phyloP scores from a whole-genome alignment of 2,888 invertebrate species.

The Coelogynopora nodosa region DNA sequence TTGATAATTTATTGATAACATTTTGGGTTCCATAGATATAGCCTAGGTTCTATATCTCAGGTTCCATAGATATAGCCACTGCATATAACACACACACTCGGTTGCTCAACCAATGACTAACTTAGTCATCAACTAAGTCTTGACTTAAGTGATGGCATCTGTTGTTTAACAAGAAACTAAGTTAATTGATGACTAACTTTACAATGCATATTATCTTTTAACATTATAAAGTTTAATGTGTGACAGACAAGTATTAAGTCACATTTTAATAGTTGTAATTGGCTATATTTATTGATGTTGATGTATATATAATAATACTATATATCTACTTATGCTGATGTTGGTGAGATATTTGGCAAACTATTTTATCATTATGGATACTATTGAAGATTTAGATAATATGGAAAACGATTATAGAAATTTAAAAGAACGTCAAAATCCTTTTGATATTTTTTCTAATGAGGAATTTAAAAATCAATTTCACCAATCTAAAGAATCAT shows the following conservation, averaged over 20 bases:
- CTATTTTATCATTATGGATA: background rate
- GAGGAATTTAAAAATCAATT: conserved; percentile 10
- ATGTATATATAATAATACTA: background rate
- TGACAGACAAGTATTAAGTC: background rate
- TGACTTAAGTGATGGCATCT: background rate
- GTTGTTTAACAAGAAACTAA: background rate
- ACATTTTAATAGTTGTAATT: background rate
- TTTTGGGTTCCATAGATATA: too few species aligned
- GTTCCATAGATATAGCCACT: too few species aligned
- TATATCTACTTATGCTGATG: background rate
- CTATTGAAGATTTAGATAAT: conserved; percentile 19
- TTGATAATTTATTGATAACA: too few species aligned
- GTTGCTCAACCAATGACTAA: background rate
- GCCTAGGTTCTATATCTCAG: too few species aligned
- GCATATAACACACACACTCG: too few species aligned
- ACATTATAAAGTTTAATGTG: background rate
- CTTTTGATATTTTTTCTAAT: background rate
- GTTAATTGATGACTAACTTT: background rate
- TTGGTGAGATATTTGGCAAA: background rate
- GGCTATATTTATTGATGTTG: background rate
- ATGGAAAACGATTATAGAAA: background rate
- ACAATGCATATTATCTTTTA: background rate
- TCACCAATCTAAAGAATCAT: background rate
- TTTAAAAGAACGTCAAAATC: conserved; percentile 5
- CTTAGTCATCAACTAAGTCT: background rate